Percentiles rank a stretch among this genome's conserved stretches.
Evolutionary conservation across 1,140 invertebrate genomes (phyloP).

Genomic region (Drosophila serrata): DNA sequence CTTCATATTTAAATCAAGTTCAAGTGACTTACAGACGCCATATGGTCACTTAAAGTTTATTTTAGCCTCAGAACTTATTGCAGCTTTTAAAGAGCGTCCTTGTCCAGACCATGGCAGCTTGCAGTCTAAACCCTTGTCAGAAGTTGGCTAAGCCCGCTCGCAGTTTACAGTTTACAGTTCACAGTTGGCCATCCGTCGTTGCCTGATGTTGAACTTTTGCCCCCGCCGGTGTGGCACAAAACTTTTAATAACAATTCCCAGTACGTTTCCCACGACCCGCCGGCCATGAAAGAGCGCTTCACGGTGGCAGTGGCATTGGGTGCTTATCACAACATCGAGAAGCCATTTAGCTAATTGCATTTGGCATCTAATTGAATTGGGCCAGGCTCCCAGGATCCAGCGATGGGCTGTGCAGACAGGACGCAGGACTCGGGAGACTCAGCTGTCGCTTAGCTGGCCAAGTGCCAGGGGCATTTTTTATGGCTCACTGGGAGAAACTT

Average conservation of each 20-base stretch:
- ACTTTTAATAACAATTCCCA: slow-evolving; percentile 66
- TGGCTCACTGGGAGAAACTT: slow-evolving; percentile 2
- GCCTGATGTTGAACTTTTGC: slow-evolving; percentile 30
- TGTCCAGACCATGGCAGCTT: slow-evolving; percentile 19
- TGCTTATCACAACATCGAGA: slow-evolving; percentile 62
- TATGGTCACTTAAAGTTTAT: slow-evolving; percentile 27
- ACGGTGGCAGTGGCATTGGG: slow-evolving; percentile 19
- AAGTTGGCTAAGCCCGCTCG: slow-evolving; percentile 50
- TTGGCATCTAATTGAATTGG: slow-evolving; percentile 71
- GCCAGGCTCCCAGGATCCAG: slow-evolving; percentile 27
- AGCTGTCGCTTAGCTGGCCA: slow-evolving; percentile 52
- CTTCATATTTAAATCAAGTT: not conserved
- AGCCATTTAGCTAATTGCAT: slow-evolving; percentile 77
- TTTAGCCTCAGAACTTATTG: slow-evolving; percentile 8
- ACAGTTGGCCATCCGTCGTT: slow-evolving; percentile 6
- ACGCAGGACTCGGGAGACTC: slow-evolving; percentile 23
- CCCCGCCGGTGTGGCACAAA: slow-evolving; percentile 31
- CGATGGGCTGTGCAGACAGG: slow-evolving; percentile 23
- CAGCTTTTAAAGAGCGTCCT: slow-evolving; percentile 30
- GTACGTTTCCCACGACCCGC: slow-evolving; percentile 12
- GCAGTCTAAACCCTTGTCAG: slow-evolving; percentile 32
- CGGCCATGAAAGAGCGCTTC: slow-evolving; percentile 10
- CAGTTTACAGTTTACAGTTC: slow-evolving; percentile 22
- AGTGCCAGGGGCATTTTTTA: slow-evolving; percentile 40
- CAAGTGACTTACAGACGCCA: slow-evolving; percentile 2